A percentile compares a stretch with the other conserved stretches of the same genome.
Conservation (phyloP, 2,888 invertebrate genomes). For the Nemotelus pantherinus region DNA sequence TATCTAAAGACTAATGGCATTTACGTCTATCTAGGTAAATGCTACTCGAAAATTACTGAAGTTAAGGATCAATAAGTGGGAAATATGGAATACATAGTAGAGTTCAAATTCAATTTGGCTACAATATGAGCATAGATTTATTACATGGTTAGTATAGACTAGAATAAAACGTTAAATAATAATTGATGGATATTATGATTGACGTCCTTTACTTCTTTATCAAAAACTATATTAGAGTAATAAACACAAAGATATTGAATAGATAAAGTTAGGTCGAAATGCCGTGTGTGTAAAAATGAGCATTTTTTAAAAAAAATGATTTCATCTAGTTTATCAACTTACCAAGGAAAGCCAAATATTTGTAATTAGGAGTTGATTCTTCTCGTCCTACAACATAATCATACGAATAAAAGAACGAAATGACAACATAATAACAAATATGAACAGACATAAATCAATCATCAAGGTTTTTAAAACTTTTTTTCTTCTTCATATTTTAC, state of each 20-base stretch:
- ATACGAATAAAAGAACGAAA: conserved; percentile 52
- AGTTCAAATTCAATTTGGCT: conserved; percentile 21
- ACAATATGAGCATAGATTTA: neutral
- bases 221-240: conserved; percentile 4
- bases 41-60: neutral
- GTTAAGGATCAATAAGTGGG: conserved; percentile 1
- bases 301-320: conserved; percentile 53
- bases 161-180: too few species aligned
- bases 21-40: conserved; percentile 4
- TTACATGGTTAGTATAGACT: too few species aligned
- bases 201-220: too few species aligned
- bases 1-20: neutral
- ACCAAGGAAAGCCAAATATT: conserved; percentile 96
- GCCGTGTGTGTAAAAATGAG: conserved; percentile 57
- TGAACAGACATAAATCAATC: conserved; percentile 52
- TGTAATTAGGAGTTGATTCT: conserved; percentile 94
- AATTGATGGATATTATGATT: too few species aligned
- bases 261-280: conserved; percentile 49
- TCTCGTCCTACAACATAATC: conserved; percentile 82
- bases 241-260: conserved; percentile 25
- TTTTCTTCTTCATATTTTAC: conserved; percentile 56
- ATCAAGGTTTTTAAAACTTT: conserved; percentile 19
- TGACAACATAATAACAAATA: conserved; percentile 56
- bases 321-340: conserved; percentile 69
- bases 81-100: conserved; percentile 7